Base-by-base conservation (phyloP, 1,140 invertebrate genomes). In the Bilobella aurantiaca region DNA sequence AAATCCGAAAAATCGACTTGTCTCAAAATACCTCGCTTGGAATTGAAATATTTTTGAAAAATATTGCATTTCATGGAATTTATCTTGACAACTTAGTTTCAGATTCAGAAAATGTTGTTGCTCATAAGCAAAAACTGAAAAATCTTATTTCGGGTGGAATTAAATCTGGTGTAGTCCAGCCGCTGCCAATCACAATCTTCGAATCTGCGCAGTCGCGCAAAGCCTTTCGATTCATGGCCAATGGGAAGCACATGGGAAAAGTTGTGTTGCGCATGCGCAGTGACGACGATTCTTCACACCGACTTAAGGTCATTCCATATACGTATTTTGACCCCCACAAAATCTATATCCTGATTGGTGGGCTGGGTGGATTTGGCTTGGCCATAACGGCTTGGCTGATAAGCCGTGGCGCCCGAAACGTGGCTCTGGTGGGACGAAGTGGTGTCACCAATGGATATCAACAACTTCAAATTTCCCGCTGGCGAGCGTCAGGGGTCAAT, bases 171-270 rank as follows among this genome's bases (percentile, higher is more conserved):
- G 89, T 88, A 37, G 91, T 98, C 0, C 80, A 82, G 57, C 94
- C 95, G 0, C 77, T 98, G 3, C 86, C 87, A 1, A 79, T 83
- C 8, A 91, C 88, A 1, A 85, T 93, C 0, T 98, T 91, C 75
- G 79, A 82, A 23, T 86, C 89, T 72, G 82, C 60, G 87, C 86
- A 95, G 78, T 83, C 92, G n/a, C 93, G 97, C 77, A 87, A 92
- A 76, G 93, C 93, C 1, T 97, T 96, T 81, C 82, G 86, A 68
- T 98, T 84, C 76, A 97, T 98, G 91, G 93, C 93, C n/a, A 86
- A 89, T 1, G 94, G 94, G 42, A 95, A 93, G 79, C 94, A 98
- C 77, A 95, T 96, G 67, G 95, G 95, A 72, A 98, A 98, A 82
- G 93, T 98, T 16, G 74, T 97, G 12, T 75, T 97, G 53, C 89